These are phyloP conservation scores for Cephalopholis sonnerati DNA, from an alignment of 2,113 vertebrate species.

Conservation along the genomic window DNA sequence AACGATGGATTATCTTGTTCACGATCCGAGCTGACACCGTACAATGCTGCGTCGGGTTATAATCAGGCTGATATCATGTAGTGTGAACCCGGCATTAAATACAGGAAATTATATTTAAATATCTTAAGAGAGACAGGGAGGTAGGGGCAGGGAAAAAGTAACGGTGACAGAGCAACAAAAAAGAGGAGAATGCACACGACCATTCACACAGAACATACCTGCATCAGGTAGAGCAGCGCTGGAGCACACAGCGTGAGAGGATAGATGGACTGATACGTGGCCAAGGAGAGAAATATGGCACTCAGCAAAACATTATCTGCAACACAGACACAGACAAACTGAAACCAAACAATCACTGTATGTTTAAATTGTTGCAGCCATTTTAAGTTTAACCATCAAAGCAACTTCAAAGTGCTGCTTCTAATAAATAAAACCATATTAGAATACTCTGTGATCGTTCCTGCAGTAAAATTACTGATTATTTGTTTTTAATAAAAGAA, in stretches of 20 bases:
- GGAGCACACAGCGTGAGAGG: constrained; percentile 93
- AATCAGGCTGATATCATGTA: too few species aligned
- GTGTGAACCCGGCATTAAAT: too few species aligned
- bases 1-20: too few species aligned
- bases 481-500: too few species aligned
- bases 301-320: constrained; percentile 94
- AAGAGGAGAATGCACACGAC: neutral
- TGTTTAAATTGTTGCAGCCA: neutral
- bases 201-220: constrained; percentile 70
- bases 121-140: too few species aligned
- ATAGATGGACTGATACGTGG: constrained; percentile 97
- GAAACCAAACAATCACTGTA: neutral
- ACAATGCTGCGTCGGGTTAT: too few species aligned
- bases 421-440: neutral
- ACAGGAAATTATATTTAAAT: neutral
- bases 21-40: too few species aligned
- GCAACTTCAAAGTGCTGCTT: neutral
- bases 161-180: neutral
- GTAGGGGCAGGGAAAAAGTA: too few species aligned
- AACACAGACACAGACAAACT: constrained; percentile 8
- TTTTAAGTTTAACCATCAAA: neutral
- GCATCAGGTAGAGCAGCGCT: constrained; percentile 92
- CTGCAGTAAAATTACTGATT: neutral
- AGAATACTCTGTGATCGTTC: neutral
- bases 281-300: constrained; percentile 94